Conservation (phyloP, 1,140 invertebrate genomes). For the Drosophila suzukii region DNA sequence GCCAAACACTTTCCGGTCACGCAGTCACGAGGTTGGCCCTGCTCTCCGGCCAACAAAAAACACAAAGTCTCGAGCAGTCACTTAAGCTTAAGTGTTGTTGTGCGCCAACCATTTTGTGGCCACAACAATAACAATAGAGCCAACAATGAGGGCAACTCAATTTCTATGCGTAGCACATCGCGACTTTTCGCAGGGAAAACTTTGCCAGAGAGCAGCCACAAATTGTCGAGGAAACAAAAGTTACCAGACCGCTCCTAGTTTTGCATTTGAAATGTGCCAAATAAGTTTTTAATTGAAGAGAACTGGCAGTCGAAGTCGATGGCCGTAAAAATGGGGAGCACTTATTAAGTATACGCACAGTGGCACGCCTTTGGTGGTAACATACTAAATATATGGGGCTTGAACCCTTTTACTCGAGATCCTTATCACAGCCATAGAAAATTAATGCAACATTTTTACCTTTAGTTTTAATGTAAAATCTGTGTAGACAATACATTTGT, state of each 20-base stretch:
- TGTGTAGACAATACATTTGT: no score
- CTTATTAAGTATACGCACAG: neutral
- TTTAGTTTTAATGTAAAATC: no score
- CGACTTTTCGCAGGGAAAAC: slow-evolving; percentile 43
- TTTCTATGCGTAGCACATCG: slow-evolving; percentile 67
- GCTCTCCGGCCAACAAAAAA: slow-evolving; percentile 1
- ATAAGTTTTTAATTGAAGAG: slow-evolving; percentile 65
- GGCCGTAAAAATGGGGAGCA: slow-evolving; percentile 12
- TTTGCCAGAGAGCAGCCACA: slow-evolving; percentile 34
- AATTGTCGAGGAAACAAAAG: slow-evolving; percentile 47
- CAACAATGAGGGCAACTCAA: slow-evolving; percentile 66
- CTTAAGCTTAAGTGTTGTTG: slow-evolving; percentile 78
- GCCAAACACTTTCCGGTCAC: slow-evolving; percentile 80
- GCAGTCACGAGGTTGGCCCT: slow-evolving; percentile 54
- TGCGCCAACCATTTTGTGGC: slow-evolving; percentile 77
- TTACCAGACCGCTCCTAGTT: slow-evolving; percentile 28
- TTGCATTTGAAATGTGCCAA: slow-evolving; percentile 56
- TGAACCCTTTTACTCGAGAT: no score
- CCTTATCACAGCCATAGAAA: no score
- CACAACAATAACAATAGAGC: slow-evolving; percentile 57
- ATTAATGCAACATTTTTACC: no score
- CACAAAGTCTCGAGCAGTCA: slow-evolving; percentile 72
- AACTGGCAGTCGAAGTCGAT: slow-evolving; percentile 25
- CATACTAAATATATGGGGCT: no score
- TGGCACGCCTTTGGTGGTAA: no score